Evolutionary conservation across 2,797 vertebrate species (phyloP), one percentile per base, ranked within the genome.

Genomic region (Kryptopterus vitreolus): DNA sequence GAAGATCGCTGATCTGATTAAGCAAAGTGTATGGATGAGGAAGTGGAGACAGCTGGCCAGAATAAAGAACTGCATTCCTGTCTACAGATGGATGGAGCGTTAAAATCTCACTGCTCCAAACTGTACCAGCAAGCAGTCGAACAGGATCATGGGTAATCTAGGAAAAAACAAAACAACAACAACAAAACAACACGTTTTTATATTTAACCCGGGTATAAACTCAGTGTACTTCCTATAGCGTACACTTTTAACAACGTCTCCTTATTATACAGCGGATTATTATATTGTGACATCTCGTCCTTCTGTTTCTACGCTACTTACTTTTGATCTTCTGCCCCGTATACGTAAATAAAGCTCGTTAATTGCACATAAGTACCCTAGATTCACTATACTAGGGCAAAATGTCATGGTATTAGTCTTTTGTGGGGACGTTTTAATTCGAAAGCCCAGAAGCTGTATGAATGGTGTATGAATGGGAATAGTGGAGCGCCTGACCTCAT

Each of bases 401-500:
- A 76, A 84, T 82, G 70, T 70, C 81, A 84, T 31, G 57, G 77
- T 68, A 62, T 73, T 72, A 66, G 70, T 53, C 62, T 22, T 68
- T 75, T 65, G 59, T 59, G 58, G 26, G 59, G 48, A 73, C 5
- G 6, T 35, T 35, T 57, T 63, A 62, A 76, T 76, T 68, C 43
- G 53, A 77, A 78, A 43, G 1, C 26, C 38, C 5, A 59, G 70
- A 33, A 22, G 9, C 50, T 29, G 22, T n/a, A n/a, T n/a, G n/a
- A n/a, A n/a, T n/a, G n/a, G n/a, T n/a, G 58, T 31, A 58, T 78
- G 11, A 66, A 74, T 58, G 15, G 52, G 26, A 43, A 82, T 57
- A 80, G 2, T 38, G 48, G 43, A 59, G 63, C 53, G 46, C 74
- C 63, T 26, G 52, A 55, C 55, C 71, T 78, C 31, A 29, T 26